phyloP scores from a whole-genome alignment of 1,140 invertebrate species.

The Brachionus rubens region DNA sequence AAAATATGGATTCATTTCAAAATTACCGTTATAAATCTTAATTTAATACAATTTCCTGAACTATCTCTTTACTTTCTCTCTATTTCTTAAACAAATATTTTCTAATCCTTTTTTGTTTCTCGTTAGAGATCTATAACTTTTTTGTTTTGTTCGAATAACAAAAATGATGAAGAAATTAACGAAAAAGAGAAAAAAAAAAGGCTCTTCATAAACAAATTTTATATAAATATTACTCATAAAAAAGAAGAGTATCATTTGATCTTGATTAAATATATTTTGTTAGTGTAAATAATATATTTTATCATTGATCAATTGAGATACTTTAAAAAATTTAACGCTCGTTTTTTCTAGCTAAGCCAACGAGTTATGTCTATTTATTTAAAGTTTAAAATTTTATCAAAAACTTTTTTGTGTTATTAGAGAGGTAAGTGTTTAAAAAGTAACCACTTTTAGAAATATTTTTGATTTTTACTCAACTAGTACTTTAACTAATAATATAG shows the following conservation, averaged over 20 bases:
- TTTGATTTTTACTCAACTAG: too few relatives aligned
- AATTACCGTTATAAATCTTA: conserved; percentile 36
- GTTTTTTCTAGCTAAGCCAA: too few relatives aligned
- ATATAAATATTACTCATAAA: too few relatives aligned
- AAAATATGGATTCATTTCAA: background rate
- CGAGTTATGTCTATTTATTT: too few relatives aligned
- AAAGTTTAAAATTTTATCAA: too few relatives aligned
- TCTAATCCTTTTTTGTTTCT: conserved; percentile 10
- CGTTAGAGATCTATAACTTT: conserved; percentile 9
- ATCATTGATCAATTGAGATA: conserved; percentile 16
- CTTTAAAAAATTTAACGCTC: too few relatives aligned
- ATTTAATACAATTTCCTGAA: conserved; percentile 41
- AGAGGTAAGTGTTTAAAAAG: too few relatives aligned
- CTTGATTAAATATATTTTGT: conserved; percentile 31
- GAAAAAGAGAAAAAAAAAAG: background rate
- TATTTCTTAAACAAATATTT: background rate
- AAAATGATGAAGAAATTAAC: background rate
- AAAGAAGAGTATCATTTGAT: background rate
- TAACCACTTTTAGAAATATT: too few relatives aligned
- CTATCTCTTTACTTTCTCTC: background rate
- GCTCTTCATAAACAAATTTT: background rate
- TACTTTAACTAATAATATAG: too few relatives aligned
- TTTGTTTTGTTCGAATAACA: too few relatives aligned
- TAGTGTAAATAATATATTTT: conserved; percentile 1
- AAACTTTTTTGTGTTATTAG: too few relatives aligned